Base-by-base conservation (phyloP, 2,113 vertebrate genomes). In the Syngnathus floridae region DNA sequence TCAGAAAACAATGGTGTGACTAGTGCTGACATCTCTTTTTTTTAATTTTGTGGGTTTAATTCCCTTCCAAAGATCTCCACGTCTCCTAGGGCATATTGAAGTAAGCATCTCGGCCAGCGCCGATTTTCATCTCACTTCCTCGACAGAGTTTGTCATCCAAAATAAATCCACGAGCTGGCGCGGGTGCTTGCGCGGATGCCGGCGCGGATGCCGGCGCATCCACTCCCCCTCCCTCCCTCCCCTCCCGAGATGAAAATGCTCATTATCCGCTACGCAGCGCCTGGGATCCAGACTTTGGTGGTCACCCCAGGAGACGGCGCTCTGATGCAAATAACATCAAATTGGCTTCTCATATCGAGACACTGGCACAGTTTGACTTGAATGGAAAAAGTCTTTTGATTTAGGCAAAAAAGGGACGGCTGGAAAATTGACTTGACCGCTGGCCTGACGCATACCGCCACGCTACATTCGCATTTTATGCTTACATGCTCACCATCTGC, bases 241-340 rank as follows among this genome's bases (percentile, higher is more conserved):
- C 35, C 55, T 31, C 38, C 52, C 40, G 35, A 1, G 7, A 67
- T 5, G n/a, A 61, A 61, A 41, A 72, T 72, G 56, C 73, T 86
- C 76, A 78, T 86, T 87, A 83, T 80, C 58, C 40, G 66, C 58
- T 65, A 70, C 54, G 68, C 57, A 71, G 66, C 69, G 46, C 67
- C 63, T 64, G 70, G 67, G 67, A 76, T 73, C 65, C 69, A 64
- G 52, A 76, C 70, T 73, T 79, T 76, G 64, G 48, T 35, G 70
- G 65, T 61, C 70, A 57, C 69, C 72, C 64, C 62, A 66, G 57
- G 56, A 75, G 67, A 70, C 62, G 51, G 54, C 48, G 57, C 67
- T 64, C 54, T 1, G 2, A 61, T 46, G 57, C 36, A 55, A 40
- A 22, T 45, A 56, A 68, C 66, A 61, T n/a, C 40, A 52, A 62